These are phyloP conservation scores for Micronycteris hirsuta DNA, from an alignment of 2,113 vertebrate species.

Conservation along the genomic window DNA sequence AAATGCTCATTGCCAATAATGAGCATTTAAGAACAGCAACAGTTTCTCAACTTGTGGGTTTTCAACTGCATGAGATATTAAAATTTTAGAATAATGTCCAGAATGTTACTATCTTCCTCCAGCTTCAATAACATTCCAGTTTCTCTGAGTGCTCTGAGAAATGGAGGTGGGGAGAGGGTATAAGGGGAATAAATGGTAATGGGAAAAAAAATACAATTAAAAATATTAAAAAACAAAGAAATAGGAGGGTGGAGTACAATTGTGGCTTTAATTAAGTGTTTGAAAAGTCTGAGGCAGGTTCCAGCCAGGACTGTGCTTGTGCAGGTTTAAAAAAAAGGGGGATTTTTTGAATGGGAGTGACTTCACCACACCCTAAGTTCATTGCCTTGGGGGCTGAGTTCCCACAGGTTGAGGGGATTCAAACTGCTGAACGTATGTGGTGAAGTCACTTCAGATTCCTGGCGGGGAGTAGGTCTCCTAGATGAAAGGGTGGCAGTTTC, in stretches of 20 bases:
- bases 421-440: not conserved
- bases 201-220: no score
- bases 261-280: conserved; percentile 12
- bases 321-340: not conserved
- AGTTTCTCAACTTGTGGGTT: not conserved
- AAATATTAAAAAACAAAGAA: not conserved
- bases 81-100: not conserved
- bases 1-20: not conserved
- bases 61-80: conserved; percentile 23
- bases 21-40: not conserved
- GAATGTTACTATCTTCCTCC: not conserved
- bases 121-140: not conserved
- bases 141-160: conserved; percentile 38
- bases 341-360: not conserved
- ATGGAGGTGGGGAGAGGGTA: no score
- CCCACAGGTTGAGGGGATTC: not conserved
- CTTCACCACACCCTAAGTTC: conserved; percentile 36
- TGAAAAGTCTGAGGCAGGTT: conserved; percentile 27
- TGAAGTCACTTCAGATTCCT: conserved; percentile 8
- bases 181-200: no score
- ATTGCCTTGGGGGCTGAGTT: conserved; percentile 27
- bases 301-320: conserved; percentile 10
- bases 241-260: not conserved
- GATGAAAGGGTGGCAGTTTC: not conserved
- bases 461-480: not conserved